Conservation (phyloP, 2,113 vertebrate species). For the Anser cygnoides region DNA sequence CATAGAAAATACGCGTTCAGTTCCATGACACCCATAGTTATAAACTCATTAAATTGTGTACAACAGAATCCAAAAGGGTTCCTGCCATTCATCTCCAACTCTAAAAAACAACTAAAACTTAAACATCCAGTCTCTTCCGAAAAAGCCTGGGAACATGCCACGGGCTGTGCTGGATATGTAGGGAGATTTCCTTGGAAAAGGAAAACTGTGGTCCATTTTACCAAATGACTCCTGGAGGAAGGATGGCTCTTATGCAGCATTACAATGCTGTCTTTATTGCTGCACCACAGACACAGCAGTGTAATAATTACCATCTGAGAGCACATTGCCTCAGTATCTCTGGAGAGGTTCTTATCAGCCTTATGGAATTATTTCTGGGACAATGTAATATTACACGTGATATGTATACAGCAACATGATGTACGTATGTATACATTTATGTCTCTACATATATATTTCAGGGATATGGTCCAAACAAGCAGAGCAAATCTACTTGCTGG, state of each 20-base stretch:
- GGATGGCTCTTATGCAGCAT: not conserved
- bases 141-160: not conserved
- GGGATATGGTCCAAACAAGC: not conserved
- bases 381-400: not conserved
- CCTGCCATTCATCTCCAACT: not conserved
- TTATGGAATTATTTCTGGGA: not conserved
- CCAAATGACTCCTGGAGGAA: not conserved
- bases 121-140: not conserved
- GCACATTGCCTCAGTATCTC: not conserved
- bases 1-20: not conserved
- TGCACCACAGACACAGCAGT: not conserved
- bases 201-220: not conserved
- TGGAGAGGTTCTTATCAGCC: not conserved
- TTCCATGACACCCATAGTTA: not conserved
- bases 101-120: not conserved
- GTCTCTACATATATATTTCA: not conserved
- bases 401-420: not conserved
- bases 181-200: not conserved
- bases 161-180: not conserved
- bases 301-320: not conserved
- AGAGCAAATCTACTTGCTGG: not conserved
- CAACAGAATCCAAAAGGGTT: not conserved
- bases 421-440: not conserved
- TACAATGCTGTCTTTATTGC: not conserved
- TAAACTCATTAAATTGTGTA: not conserved